These are phyloP conservation scores for Rhagoletis zephyria DNA, from an alignment of 1,140 invertebrate species.

Conservation along the genomic window DNA sequence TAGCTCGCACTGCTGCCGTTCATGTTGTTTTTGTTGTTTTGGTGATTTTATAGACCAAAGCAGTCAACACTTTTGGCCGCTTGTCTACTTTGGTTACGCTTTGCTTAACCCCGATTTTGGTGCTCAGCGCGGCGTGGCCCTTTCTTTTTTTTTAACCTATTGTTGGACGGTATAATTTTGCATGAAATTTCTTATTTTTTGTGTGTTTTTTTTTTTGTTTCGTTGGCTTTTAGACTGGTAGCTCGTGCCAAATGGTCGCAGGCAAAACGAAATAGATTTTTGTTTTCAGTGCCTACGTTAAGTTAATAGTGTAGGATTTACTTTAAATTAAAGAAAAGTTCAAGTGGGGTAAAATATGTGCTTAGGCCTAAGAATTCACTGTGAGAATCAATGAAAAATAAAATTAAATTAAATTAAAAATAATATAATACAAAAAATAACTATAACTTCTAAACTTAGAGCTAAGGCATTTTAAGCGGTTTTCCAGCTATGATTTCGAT, in stretches of 20 bases:
- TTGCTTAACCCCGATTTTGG: slow-evolving; percentile 7
- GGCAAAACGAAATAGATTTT: not conserved
- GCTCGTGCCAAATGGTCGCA: not conserved
- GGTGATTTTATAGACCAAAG: slow-evolving; percentile 43
- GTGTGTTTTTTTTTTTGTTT: not conserved
- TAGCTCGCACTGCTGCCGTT: slow-evolving; percentile 2
- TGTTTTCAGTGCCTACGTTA: too few relatives aligned
- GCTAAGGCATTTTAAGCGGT: too few relatives aligned
- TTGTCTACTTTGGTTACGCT: slow-evolving; percentile 40
- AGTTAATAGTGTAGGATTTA: too few relatives aligned
- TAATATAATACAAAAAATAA: too few relatives aligned
- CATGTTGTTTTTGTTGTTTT: not conserved
- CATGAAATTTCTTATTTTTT: not conserved
- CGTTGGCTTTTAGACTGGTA: not conserved
- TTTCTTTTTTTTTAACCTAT: not conserved
- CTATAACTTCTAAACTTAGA: too few relatives aligned
- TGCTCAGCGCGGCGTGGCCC: not conserved
- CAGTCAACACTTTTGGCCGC: slow-evolving; percentile 40
- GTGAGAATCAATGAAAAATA: too few relatives aligned
- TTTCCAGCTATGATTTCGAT: too few relatives aligned
- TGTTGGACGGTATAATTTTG: not conserved
- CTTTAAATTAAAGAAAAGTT: too few relatives aligned
- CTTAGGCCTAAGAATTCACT: too few relatives aligned
- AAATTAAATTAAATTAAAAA: too few relatives aligned
- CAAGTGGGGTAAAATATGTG: too few relatives aligned